Base-by-base conservation (phyloP, 1,140 invertebrate species). In the Thaumatotibia leucotreta region DNA sequence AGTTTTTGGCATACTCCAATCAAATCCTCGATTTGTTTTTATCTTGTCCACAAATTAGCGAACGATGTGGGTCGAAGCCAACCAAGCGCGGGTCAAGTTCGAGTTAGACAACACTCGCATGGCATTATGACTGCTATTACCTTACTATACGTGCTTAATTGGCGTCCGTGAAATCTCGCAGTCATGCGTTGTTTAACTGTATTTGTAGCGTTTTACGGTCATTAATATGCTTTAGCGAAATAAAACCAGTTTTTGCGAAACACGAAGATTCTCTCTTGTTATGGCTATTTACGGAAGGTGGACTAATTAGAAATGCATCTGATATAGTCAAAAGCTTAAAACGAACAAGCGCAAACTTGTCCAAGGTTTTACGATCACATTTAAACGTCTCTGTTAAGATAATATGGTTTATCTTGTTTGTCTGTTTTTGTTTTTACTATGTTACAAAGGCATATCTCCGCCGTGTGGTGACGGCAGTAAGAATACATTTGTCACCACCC, bases 21-120 rank as follows among this genome's bases (percentile, higher is more conserved):
- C 11, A 4, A 54, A 54, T 11, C 22, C 2, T 27, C 2, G 29
- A 24, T 58, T 27, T 27, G 27, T 31, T 70, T 52, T 72, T 75
- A 77, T 73, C 73, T 65, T 54, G 69, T 71, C 67, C 72, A 74
- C 24, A 27, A 77, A 74, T 68, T 70, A 67, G 35, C 33, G 29
- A 33, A 17, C 39, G 32, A 75, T 69, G 63, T 68, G 65, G 74
- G 72, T 65, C 76, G 61, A 17, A 61, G 52, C 62, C 33, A 54
- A 54, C 61, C 70, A 71, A 69, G 66, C 52, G 63, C 67, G 61
- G 79, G 73, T 79, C 79, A 81, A 81, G 76, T 77, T 81, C 73
- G 69, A 31, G 66, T 50, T 64, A 64, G 52, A 29, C 24, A 20
- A 1, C 11, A 64, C 62, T 23, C 23, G n/a, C 62, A 32, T 20